Evolutionary conservation across 1,140 invertebrate genomes (phyloP), one percentile per base, ranked within the genome.

Genomic region (Drosophila orosa): DNA sequence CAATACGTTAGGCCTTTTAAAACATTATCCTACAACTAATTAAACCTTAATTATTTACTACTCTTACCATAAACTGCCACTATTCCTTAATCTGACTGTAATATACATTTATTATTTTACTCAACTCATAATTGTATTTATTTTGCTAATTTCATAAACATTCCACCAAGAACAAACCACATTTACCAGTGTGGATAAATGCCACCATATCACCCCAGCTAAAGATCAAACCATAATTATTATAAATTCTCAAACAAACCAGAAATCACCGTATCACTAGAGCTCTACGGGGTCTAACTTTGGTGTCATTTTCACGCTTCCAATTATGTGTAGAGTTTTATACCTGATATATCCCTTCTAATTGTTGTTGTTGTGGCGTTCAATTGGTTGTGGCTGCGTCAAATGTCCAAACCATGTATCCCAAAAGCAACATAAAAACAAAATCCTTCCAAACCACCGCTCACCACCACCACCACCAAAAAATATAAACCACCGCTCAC

Each of bases 281-380:
- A 67, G 80, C 69, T 89, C 84, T 84, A 84, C 80, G 84, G 80
- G 80, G 69, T 84, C 77, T 89, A 90, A 89, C 65, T 84, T 72
- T 90, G 85, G 84, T 89, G 84, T 89, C 84, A 89, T 89, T 89
- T 84, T 89, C 85, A 89, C 80, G 84, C 84, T 89, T 90, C 77
- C 65, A 87, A 73, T 65, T 56, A 59, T 84, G 25, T 74, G 40
- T 74, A 73, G 57, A 79, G 62, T 48, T 73, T 71, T 61, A 45
- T 25, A 44, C 19, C 71, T 73, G 50, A 52, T 37, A 42, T 25
- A 42, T 42, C 42, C 69, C 31, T 9, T 52, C 33, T 82, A 79
- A 60, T 66, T 66, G 54, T 52, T 52, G 19, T 54, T 48, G 47
- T 79, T 83, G 80, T 85, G 83, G 62, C 66, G 79, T 82, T 87